These are phyloP conservation scores for Lonchura striata DNA, from an alignment of 2,113 vertebrate genomes.

Conservation along the genomic window DNA sequence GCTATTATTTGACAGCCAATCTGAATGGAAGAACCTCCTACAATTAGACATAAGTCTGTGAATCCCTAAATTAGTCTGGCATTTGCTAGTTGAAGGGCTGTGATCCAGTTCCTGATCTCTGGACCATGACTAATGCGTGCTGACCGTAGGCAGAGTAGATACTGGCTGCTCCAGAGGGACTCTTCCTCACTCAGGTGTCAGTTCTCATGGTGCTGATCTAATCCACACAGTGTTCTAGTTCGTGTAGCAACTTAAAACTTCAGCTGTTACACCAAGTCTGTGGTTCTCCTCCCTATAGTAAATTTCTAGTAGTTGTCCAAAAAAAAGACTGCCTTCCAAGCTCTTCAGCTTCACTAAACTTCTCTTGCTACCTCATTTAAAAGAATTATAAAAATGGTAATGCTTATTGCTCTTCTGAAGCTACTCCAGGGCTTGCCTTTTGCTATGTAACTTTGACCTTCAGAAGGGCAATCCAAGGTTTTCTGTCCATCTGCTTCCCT, in stretches of 20 bases:
- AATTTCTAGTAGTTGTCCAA: conserved; percentile 46
- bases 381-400: background rate
- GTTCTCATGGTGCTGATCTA: conserved; percentile 75
- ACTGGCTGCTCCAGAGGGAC: conserved; percentile 80
- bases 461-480: background rate
- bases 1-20: background rate
- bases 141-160: conserved; percentile 73
- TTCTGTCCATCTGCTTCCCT: conserved; percentile 29
- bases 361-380: conserved; percentile 31
- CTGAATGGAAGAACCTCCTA: background rate
- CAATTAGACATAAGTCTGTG: background rate
- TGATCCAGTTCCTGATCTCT: conserved; percentile 81
- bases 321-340: conserved; percentile 50
- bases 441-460: background rate
- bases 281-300: conserved; percentile 26
- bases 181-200: conserved; percentile 71
- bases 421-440: conserved; percentile 39
- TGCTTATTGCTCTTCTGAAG: conserved; percentile 14
- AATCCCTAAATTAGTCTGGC: background rate
- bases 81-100: conserved; percentile 69
- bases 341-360: conserved; percentile 53
- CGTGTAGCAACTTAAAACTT: conserved; percentile 34
- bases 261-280: conserved; percentile 29
- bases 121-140: conserved; percentile 76
- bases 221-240: conserved; percentile 32